Evolutionary conservation across 2,888 invertebrate genomes (phyloP).

Genomic region (Linyphia triangularis): DNA sequence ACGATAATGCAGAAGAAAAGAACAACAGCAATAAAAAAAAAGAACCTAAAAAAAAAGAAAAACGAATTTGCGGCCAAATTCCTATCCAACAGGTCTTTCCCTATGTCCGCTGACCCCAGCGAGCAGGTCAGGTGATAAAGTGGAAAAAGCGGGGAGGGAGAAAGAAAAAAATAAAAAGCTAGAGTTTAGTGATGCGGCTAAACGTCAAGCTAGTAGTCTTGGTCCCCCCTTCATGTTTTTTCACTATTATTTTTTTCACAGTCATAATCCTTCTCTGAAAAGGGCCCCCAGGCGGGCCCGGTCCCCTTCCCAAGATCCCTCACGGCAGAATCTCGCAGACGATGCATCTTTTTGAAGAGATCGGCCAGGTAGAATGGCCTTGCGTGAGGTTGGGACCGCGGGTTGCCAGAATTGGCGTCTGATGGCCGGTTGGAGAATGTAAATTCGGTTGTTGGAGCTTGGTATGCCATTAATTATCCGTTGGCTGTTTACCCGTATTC

Average conservation of each 20-base stretch:
- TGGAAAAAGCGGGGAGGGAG: slow-evolving; percentile 26
- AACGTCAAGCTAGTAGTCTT: slow-evolving; percentile 67
- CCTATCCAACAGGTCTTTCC: slow-evolving; percentile 72
- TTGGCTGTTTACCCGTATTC: not conserved
- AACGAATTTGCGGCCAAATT: slow-evolving; percentile 70
- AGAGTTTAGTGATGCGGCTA: slow-evolving; percentile 71
- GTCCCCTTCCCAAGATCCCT: slow-evolving; percentile 59
- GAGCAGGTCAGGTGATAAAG: slow-evolving; percentile 65
- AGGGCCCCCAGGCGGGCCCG: slow-evolving; percentile 68
- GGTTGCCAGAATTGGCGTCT: not conserved
- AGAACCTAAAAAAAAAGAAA: not conserved
- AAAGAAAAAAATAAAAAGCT: slow-evolving; percentile 32
- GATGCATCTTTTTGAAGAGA: not conserved
- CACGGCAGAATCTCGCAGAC: slow-evolving; percentile 26
- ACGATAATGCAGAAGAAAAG: not conserved
- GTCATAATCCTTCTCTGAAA: slow-evolving; percentile 58
- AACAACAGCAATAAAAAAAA: not conserved
- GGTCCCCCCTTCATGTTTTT: slow-evolving; percentile 21
- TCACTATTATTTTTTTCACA: slow-evolving; percentile 33
- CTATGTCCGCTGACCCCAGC: slow-evolving; percentile 71
- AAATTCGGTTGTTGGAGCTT: not conserved
- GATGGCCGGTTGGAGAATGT: not conserved
- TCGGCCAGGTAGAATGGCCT: not conserved
- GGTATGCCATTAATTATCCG: not conserved
- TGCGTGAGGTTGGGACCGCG: no score